A percentile compares a stretch with the other conserved stretches of the same genome.
Conservation (phyloP, 2,113 vertebrate genomes). For the Rhabdornis inornatus region DNA sequence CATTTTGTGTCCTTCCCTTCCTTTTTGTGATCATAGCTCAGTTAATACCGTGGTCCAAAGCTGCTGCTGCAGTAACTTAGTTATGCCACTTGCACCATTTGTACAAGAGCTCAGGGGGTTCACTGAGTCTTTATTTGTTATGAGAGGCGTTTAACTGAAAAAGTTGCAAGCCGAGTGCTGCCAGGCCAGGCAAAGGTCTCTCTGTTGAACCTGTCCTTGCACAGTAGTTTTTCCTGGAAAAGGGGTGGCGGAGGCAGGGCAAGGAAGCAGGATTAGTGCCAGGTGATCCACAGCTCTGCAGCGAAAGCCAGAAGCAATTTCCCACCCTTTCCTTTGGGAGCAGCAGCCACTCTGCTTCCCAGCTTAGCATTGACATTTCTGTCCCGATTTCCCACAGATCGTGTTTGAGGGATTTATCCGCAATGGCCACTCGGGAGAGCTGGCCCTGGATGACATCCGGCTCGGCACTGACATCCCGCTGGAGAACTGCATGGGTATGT, state of each 20-base stretch:
- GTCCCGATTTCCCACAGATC: slow-evolving; percentile 74
- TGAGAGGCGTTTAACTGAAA: neutral
- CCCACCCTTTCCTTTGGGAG: neutral
- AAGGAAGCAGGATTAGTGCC: neutral
- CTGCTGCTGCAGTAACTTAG: neutral
- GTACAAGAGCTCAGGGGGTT: neutral
- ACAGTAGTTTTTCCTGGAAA: neutral
- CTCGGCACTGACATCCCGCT: slow-evolving; percentile 86
- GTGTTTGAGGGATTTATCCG: slow-evolving; percentile 93
- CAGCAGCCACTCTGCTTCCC: neutral
- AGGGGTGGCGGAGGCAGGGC: neutral
- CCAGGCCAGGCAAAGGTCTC: neutral
- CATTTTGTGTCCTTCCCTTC: neutral
- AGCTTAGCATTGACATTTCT: neutral
- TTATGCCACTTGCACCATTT: neutral
- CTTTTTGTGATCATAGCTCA: neutral
- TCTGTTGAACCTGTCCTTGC: neutral
- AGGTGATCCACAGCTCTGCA: neutral
- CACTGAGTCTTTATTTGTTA: neutral
- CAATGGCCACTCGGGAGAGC: slow-evolving; percentile 82
- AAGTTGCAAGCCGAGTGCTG: neutral
- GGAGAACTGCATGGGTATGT: slow-evolving; percentile 93
- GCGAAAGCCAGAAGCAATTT: neutral
- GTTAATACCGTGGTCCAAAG: neutral
- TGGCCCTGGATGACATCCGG: slow-evolving; percentile 92